Percentiles rank a stretch among this genome's conserved stretches.
These are phyloP conservation scores for Tylochromis polylepis DNA, from an alignment of 2,113 vertebrate species.

Conservation along the genomic window DNA sequence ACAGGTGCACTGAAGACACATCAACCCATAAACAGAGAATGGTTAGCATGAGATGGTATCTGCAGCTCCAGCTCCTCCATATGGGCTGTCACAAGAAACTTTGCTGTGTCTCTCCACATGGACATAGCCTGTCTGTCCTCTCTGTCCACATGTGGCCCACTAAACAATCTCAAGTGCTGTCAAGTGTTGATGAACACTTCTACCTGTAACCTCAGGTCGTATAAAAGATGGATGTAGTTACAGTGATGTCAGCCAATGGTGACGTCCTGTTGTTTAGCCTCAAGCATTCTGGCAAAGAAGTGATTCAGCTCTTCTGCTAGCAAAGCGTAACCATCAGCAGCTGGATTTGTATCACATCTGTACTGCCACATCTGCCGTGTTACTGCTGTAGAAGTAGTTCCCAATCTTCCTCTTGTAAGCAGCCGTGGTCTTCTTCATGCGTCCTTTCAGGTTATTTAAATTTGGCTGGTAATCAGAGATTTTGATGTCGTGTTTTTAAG, in stretches of 20 bases:
- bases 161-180: too few relatives aligned
- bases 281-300: neutral
- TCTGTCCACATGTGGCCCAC: neutral
- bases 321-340: neutral
- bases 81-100: neutral
- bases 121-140: neutral
- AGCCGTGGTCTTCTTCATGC: neutral
- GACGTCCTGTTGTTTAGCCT: neutral
- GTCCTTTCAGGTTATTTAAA: neutral
- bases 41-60: neutral
- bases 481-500: neutral
- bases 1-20: neutral
- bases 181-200: too few relatives aligned
- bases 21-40: neutral
- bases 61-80: neutral
- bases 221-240: neutral
- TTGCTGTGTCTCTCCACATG: neutral
- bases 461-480: neutral
- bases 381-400: neutral
- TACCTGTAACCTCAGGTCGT: too few relatives aligned
- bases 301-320: neutral
- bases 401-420: neutral
- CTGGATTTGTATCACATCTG: neutral
- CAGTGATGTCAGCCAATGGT: neutral
- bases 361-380: neutral